Percentiles rank a stretch among this genome's conserved stretches.
phyloP scores from a whole-genome alignment of 2,888 invertebrate genomes.

The Dryococelus australis region DNA sequence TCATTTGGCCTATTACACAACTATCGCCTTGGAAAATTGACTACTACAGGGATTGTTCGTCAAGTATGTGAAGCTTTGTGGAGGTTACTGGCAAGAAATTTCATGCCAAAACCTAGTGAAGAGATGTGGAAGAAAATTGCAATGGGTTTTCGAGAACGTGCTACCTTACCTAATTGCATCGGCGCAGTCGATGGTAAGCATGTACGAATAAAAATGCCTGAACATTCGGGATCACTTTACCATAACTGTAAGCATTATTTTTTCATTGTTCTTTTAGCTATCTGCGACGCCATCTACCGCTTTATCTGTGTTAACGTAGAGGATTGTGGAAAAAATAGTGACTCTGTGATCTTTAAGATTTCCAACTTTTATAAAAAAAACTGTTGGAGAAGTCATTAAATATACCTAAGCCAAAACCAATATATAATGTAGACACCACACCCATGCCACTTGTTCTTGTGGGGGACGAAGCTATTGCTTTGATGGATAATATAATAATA shows the following conservation, averaged over 20 bases:
- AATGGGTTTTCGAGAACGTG: neutral
- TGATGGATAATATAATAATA: neutral
- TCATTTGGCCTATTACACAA: neutral
- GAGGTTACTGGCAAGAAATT: neutral
- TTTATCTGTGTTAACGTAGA: neutral
- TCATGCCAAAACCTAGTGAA: neutral
- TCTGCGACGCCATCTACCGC: neutral
- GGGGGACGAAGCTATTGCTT: slow-evolving; percentile 11
- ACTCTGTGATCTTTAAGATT: slow-evolving; percentile 6
- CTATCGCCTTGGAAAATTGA: neutral
- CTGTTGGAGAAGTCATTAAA: neutral
- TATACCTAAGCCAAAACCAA: neutral
- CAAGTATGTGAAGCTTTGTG: neutral
- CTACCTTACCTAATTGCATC: neutral
- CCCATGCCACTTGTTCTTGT: neutral
- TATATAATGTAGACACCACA: neutral
- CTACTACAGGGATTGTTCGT: neutral
- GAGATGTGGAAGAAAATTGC: neutral
- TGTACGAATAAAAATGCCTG: neutral
- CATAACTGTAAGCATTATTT: neutral
- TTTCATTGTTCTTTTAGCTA: neutral
- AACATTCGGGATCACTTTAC: slow-evolving; percentile 10
- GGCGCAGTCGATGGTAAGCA: neutral
- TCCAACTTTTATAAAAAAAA: neutral
- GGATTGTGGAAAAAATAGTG: slow-evolving; percentile 5